Conservation (phyloP, 2,113 vertebrate genomes). For the Scomber colias region DNA sequence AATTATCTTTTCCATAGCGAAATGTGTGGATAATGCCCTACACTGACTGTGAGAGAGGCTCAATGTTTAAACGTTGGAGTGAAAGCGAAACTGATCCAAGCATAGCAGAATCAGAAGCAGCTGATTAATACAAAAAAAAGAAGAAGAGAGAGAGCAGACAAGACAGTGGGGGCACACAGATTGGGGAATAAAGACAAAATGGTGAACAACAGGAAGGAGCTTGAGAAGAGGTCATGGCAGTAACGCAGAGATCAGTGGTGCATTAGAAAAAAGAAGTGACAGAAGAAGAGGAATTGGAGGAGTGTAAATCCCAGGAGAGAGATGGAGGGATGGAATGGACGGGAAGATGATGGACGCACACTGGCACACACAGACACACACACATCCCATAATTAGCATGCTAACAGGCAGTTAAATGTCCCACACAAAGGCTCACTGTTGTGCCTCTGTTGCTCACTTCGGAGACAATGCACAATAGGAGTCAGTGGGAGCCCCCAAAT, state of each 20-base stretch:
- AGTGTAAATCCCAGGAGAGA: conserved; percentile 47
- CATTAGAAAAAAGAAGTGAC: conserved; percentile 21
- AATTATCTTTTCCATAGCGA: conserved; percentile 1
- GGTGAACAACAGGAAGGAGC: conserved; percentile 42
- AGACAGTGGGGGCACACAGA: conserved; percentile 9
- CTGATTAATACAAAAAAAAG: conserved; percentile 24
- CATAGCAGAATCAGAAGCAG: conserved; percentile 35
- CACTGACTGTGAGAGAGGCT: conserved; percentile 11
- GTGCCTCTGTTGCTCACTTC: conserved; percentile 56
- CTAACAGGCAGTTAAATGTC: conserved; percentile 77
- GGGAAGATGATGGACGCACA: conserved; percentile 48
- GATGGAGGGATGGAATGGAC: conserved; percentile 37
- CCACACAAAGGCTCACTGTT: conserved; percentile 78
- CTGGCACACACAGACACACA: conserved; percentile 55
- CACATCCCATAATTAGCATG: conserved; percentile 80
- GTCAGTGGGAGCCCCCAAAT: conserved; percentile 74
- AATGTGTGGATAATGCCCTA: conserved; percentile 22
- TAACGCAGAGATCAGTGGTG: conserved; percentile 34
- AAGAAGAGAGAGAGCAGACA: not conserved
- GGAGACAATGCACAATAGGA: conserved; percentile 78
- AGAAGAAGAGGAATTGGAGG: conserved; percentile 24
- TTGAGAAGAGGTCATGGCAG: conserved; percentile 15
- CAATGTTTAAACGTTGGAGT: not conserved
- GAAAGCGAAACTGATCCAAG: conserved; percentile 10
- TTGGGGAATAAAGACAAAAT: conserved; percentile 23